A percentile compares a stretch with the other conserved stretches of the same genome.
Evolutionary conservation across 2,113 vertebrate genomes (phyloP).

Genomic region (Otolemur garnettii): DNA sequence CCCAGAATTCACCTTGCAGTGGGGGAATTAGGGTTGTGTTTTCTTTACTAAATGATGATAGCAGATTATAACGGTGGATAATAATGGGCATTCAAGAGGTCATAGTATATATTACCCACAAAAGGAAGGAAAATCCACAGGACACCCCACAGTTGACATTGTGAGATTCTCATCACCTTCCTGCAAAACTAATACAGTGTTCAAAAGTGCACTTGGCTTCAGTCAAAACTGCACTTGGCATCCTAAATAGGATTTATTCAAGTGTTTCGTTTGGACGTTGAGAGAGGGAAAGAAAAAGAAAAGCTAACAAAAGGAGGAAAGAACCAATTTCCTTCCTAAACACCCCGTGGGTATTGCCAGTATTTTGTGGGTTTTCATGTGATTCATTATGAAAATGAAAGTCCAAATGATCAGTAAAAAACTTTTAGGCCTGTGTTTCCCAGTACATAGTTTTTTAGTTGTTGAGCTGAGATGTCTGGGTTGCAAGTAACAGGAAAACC

Average conservation of each 20-base stretch:
- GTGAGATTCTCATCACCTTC: neutral
- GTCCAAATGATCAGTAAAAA: neutral
- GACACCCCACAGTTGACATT: neutral
- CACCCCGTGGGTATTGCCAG: neutral
- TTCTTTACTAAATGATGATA: neutral
- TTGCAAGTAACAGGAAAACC: constrained; percentile 46
- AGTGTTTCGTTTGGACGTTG: neutral
- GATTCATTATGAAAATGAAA: constrained; percentile 60
- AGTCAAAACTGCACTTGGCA: neutral
- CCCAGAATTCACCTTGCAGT: neutral
- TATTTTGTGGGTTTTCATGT: constrained; percentile 2
- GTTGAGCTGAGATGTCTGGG: neutral
- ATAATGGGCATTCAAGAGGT: neutral
- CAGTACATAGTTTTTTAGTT: neutral
- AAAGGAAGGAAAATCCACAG: constrained; percentile 13
- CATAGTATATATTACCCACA: neutral
- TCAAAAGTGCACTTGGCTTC: neutral
- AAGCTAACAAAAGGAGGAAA: neutral
- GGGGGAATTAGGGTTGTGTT: neutral
- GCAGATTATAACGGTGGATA: neutral
- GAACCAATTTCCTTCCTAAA: neutral
- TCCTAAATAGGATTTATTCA: neutral
- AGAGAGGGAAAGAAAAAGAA: neutral
- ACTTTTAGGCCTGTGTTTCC: neutral
- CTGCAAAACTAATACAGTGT: neutral